Evolutionary conservation across 1,140 invertebrate genomes (phyloP).

Genomic region (Macrobrachium nipponense): DNA sequence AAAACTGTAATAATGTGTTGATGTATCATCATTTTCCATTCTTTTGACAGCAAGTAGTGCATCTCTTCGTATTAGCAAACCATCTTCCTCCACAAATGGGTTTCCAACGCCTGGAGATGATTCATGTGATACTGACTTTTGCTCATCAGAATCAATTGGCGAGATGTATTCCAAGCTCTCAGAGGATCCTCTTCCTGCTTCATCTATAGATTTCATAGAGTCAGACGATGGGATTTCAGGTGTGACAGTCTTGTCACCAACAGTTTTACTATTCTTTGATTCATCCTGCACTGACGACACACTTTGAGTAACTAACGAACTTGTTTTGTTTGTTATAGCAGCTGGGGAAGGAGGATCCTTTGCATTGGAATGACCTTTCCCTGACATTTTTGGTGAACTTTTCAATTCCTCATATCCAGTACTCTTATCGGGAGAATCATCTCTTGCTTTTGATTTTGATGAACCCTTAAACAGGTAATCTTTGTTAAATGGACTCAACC

Average conservation of each 20-base stretch:
- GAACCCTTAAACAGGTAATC: conserved; percentile 27
- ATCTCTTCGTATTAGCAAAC: conserved; percentile 31
- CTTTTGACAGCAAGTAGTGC: conserved; percentile 42
- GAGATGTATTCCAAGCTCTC: conserved; percentile 43
- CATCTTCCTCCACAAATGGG: conserved; percentile 47
- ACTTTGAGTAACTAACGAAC: too few relatives aligned
- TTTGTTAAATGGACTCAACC: conserved; percentile 40
- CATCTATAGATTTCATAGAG: background rate
- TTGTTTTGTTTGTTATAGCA: too few relatives aligned
- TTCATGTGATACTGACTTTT: conserved; percentile 32
- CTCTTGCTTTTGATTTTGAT: conserved; percentile 3
- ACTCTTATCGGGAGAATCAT: background rate
- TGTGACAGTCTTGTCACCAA: too few relatives aligned
- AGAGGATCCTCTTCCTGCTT: conserved; percentile 11
- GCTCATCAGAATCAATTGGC: conserved; percentile 39
- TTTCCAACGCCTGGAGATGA: conserved; percentile 33
- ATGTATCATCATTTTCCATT: conserved; percentile 41
- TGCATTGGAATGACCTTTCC: background rate
- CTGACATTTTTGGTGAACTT: background rate
- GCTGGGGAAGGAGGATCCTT: background rate
- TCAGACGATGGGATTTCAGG: conserved; percentile 23
- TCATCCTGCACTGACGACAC: too few relatives aligned
- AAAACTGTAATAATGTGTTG: conserved; percentile 44
- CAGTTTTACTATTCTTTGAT: too few relatives aligned
- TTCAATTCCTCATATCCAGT: background rate